Base-by-base conservation (phyloP, 2,113 vertebrate species). In the Puma concolor region DNA sequence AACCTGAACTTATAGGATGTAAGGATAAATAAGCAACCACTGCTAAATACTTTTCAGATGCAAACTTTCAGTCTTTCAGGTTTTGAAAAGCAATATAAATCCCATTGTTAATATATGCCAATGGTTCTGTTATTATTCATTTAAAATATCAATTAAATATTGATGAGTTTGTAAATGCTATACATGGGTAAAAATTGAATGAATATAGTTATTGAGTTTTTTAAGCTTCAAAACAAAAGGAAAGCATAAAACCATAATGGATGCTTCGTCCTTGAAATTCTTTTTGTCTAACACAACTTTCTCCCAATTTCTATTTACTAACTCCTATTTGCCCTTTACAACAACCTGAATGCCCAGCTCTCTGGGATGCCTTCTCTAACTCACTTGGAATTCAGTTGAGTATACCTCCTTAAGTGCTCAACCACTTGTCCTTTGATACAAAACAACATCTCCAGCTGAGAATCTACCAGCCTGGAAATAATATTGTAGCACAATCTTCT, bases 91-190 rank as follows among this genome's bases (percentile, higher is more conserved):
- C 48, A 80, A 38, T 31, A 81, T 44, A 67, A 48, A 81, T 48
- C 21, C 36, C 57, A 44, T 63, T 48, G 29, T 25, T 86, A 52
- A 64, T 48, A 38, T 64, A 81, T 63, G 27, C 31, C 92, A 96
- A 64, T 72, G 41, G 82, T 79, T 64, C 63, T 93, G 31, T 52
- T 89, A 64, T 81, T 60, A 88, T 36, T 94, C 41, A 96, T 52
- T 95, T 52, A 64, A 95, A 94, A 96, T 84, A 54, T 44, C 66
- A 83, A 72, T 54, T 72, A 90, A 94, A 44, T 33, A 92, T 71
- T 88, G 50, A 50, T 86, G 74, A 63, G 3, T 44, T 91, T 77
- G 2, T 60, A 85, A 71, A 10, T 81, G 25, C 7, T 82, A 38
- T 19, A 16, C 7, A 23, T n/a, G 74, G 21, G 10, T 41, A 92